Evolutionary conservation across 2,888 invertebrate species (phyloP), one percentile per base, ranked within the genome.

Genomic region (Carpatolechia fugitivella): DNA sequence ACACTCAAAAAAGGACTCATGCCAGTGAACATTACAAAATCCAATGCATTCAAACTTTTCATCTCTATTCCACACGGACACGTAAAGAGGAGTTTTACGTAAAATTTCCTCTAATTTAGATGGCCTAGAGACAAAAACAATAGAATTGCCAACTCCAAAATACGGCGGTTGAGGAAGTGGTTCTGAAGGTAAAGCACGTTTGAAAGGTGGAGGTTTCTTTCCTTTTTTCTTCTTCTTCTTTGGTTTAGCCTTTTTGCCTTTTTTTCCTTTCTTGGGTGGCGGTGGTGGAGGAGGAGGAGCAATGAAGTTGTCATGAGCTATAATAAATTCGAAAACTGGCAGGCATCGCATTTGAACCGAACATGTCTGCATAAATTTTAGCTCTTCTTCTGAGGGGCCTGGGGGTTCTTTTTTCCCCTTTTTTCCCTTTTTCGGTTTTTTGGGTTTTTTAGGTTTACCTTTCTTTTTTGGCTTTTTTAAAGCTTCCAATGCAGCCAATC

Each of bases 231-330:
- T 80, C 80, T 24, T 78, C 78, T 0, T 70, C 4, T 70, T 64
- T 1, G 76, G 64, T 0, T 69, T 71, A 0, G 57, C 68, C 58
- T 77, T 75, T 44, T 78, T 80, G 0, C 74, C 73, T 59, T 82
- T 69, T 41, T 56, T 56, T 14, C 40, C 40, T 11, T 30, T 30
- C 30, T 51, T 82, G 0, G 67, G 62, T 1, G 82, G 82, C 1
- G 89, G 86, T 1, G 75, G 64, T 0, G 88, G 89, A 1, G 88
- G 88, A 1, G 84, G 82, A 1, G 90, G 90, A 3, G 87, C 74
- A 1, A 89, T 65, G 51, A 90, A 90, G 49, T 90, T 90, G 56
- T 90, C 90, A 57, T 90, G 90, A n/a, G 89, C 89, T 6, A 90
- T 76, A 54, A 81, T 81, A 54, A 90, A 90, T 59, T 90, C 85